These are phyloP conservation scores for Amiota minor DNA, from an alignment of 2,888 invertebrate species.

Conservation along the genomic window DNA sequence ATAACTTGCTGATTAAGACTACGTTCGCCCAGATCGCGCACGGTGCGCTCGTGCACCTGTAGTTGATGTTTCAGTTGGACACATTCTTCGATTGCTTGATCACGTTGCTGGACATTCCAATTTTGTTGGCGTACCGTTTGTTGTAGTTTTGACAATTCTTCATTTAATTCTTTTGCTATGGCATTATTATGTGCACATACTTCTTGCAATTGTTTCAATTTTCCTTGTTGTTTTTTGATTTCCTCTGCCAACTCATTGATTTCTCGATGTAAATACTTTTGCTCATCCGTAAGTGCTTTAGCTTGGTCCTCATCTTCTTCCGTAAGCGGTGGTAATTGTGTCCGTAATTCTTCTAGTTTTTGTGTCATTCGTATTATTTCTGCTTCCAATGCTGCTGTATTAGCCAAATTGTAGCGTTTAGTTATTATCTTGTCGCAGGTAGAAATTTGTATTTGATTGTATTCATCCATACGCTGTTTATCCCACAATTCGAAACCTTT, in stretches of 20 bases:
- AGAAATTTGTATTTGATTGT: constrained; percentile 50
- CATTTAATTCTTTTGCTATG: constrained; percentile 8
- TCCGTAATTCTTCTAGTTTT: constrained; percentile 43
- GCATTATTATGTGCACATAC: constrained; percentile 35
- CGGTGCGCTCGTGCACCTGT: constrained; percentile 54
- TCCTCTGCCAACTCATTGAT: neutral
- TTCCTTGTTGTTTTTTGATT: constrained; percentile 45
- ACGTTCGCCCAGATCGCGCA: constrained; percentile 56
- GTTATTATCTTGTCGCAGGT: constrained; percentile 58
- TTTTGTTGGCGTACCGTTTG: constrained; percentile 48
- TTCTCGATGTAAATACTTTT: neutral
- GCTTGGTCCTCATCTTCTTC: constrained; percentile 48
- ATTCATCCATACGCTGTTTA: constrained; percentile 61
- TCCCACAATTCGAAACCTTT: constrained; percentile 68
- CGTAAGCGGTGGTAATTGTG: constrained; percentile 43
- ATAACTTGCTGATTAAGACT: constrained; percentile 61
- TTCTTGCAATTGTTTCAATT: constrained; percentile 49
- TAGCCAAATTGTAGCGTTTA: constrained; percentile 50
- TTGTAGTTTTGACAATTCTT: constrained; percentile 42
- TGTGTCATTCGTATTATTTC: constrained; percentile 46
- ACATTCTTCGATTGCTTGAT: constrained; percentile 53
- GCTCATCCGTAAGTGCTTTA: constrained; percentile 23
- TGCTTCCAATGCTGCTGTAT: constrained; percentile 48
- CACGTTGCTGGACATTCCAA: constrained; percentile 51
- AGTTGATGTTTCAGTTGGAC: constrained; percentile 55